Conservation (phyloP, 2,113 vertebrate species). For the Elgaria multicarinata region DNA sequence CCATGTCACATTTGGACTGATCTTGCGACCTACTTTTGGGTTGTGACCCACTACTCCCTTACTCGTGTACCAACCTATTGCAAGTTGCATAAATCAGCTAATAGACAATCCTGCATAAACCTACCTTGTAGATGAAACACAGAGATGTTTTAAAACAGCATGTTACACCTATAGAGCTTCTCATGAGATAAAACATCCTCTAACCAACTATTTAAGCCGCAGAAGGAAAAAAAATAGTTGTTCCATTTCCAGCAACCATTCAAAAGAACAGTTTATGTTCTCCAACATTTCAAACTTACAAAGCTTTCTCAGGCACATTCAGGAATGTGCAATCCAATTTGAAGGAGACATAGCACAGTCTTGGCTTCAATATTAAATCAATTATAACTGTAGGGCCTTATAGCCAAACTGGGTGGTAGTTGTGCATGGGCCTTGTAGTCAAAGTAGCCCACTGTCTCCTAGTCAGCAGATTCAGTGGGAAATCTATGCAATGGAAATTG, state of each 20-base stretch:
- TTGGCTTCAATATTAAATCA: not conserved
- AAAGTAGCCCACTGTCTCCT: not conserved
- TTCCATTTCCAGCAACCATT: not conserved
- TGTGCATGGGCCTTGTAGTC: not conserved
- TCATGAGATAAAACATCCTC: not conserved
- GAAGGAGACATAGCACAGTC: not conserved
- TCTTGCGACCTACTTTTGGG: too few species aligned
- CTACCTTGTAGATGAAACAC: too few species aligned
- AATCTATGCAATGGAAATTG: not conserved
- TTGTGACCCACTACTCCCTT: too few species aligned
- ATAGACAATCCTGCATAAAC: too few species aligned
- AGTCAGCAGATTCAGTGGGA: not conserved
- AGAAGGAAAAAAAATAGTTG: not conserved
- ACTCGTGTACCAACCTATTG: not conserved
- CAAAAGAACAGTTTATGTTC: not conserved
- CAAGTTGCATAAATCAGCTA: not conserved
- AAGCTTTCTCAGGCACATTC: not conserved
- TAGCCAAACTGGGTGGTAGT: not conserved
- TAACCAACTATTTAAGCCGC: not conserved
- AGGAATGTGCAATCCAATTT: not conserved
- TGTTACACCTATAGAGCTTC: not conserved
- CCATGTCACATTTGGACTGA: too few species aligned
- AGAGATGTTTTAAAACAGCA: too few species aligned
- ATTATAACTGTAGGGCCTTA: not conserved
- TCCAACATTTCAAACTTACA: not conserved